Evolutionary conservation across 2,113 vertebrate genomes (phyloP), one percentile per base, ranked within the genome.

Genomic region (Dicrurus megarhynchus): DNA sequence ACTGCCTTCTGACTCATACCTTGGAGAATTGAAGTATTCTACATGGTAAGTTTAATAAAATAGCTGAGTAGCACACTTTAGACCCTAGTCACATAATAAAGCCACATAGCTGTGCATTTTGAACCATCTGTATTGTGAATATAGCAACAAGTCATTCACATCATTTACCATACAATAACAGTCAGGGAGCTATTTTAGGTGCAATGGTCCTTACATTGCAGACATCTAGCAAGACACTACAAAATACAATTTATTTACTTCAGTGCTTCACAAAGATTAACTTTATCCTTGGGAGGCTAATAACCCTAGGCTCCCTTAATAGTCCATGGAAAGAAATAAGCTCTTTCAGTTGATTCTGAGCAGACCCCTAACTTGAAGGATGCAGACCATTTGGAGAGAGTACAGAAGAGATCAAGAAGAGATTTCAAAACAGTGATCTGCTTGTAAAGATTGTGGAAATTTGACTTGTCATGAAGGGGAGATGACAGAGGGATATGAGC

Each of bases 221-320:
- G 91, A 93, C 82, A 83, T 91, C 90, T 52, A 95, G 87, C 59
- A 95, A 93, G 90, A 77, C 89, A 92, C 71, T 86, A 63, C 90
- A 92, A 96, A 95, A 94, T 83, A 77, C 82, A 93, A 96, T 93
- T 88, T 96, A 93, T 97, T 96, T 95, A 93, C 92, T 95, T 94
- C 95, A 95, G 79, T 93, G 95, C 70, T 85, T 95, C 79, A 70
- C 82, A 83, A 88, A 94, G 90, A 96, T 97, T 96, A 96, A 93
- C 82, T 96, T 96, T 86, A 93, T 96, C 90, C 94, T 94, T 94
- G 79, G 75, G 95, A 94, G 92, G 75, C 92, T 95, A 96, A 97
- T 96, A 93, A 95, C 88, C 83, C 79, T 88, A 41, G 79, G 63
- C 42, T 96, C 71, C 46, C 61, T 86, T 93, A 96, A 94, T 74